A percentile compares a stretch with the other conserved stretches of the same genome.
These are phyloP conservation scores for Dryomyza anilis DNA, from an alignment of 2,888 invertebrate genomes.

Conservation along the genomic window DNA sequence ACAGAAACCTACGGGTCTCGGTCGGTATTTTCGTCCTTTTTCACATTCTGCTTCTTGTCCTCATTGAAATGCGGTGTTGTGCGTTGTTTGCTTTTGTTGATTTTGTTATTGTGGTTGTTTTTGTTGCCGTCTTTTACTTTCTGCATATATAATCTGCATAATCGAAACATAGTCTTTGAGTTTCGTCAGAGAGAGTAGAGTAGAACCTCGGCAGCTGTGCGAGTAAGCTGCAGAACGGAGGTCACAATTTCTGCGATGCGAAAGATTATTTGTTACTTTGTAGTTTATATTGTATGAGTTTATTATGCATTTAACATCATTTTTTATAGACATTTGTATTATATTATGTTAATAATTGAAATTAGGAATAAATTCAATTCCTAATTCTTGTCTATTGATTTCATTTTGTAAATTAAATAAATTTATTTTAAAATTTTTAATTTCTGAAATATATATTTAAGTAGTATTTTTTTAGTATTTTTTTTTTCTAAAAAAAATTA, in stretches of 20 bases:
- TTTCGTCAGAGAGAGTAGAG: not conserved
- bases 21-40: not conserved
- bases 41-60: not conserved
- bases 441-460: too few species aligned
- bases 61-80: conserved; percentile 29
- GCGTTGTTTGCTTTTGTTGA: conserved; percentile 22
- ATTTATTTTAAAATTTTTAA: too few species aligned
- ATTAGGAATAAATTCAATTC: too few species aligned
- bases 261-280: too few species aligned
- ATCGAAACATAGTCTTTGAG: conserved; percentile 36
- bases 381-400: too few species aligned
- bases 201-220: not conserved
- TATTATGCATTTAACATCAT: conserved; percentile 10
- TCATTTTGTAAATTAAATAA: too few species aligned
- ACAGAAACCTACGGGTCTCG: not conserved
- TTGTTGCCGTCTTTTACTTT: conserved; percentile 39
- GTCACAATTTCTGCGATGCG: not conserved
- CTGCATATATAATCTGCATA: conserved; percentile 43
- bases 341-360: too few species aligned
- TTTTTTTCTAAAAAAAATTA: too few species aligned
- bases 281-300: conserved; percentile 2
- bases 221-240: not conserved
- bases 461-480: too few species aligned
- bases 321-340: too few species aligned
- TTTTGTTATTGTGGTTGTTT: conserved; percentile 18